These are phyloP conservation scores for Glomeris maerens DNA, from an alignment of 1,140 invertebrate genomes.

Conservation along the genomic window DNA sequence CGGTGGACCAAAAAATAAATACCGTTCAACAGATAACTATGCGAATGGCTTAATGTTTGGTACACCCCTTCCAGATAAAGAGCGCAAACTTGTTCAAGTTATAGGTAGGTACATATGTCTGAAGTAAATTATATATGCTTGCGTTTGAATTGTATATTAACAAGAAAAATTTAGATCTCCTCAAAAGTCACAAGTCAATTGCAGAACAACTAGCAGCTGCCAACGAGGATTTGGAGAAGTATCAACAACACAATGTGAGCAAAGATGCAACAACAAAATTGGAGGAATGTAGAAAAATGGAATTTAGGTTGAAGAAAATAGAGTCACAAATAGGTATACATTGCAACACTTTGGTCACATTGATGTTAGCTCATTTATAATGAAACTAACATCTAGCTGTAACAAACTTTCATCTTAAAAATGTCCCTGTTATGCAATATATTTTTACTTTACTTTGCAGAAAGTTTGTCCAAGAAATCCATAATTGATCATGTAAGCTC, in stretches of 20 bases:
- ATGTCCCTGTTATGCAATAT: no score
- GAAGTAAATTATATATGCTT: not conserved
- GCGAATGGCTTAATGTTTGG: constrained; percentile 31
- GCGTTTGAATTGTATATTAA: constrained; percentile 14
- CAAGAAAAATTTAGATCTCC: not conserved
- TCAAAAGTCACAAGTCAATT: no score
- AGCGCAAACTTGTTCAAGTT: constrained; percentile 22
- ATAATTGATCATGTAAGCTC: no score
- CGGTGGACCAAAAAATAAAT: constrained; percentile 32
- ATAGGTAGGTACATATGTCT: constrained; percentile 22
- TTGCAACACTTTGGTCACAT: no score
- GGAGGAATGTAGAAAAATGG: not conserved
- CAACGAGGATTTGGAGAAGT: no score
- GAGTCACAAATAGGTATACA: constrained; percentile 11
- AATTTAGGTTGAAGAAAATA: not conserved
- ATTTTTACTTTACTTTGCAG: no score
- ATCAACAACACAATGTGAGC: no score
- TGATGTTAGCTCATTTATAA: no score
- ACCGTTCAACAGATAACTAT: constrained; percentile 30
- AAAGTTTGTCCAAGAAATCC: no score
- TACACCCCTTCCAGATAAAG: constrained; percentile 23
- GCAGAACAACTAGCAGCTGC: not conserved
- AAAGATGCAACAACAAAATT: no score
- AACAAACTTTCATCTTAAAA: no score
- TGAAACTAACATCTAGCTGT: no score